A percentile compares a stretch with the other conserved stretches of the same genome.
phyloP scores from a whole-genome alignment of 2,888 invertebrate species.

The Capitulum mitella region DNA sequence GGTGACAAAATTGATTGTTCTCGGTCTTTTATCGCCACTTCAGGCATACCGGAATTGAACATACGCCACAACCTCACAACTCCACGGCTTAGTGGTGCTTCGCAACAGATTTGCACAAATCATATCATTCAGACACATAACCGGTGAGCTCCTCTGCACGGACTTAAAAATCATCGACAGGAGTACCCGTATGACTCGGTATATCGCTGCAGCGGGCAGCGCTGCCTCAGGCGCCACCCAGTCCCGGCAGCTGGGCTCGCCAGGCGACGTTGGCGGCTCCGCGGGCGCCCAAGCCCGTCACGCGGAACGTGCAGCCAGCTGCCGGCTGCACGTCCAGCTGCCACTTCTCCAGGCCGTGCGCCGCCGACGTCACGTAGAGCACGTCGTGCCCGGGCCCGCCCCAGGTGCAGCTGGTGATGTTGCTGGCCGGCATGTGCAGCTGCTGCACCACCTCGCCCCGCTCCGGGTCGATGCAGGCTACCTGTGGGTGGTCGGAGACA shows the following conservation, averaged over 20 bases:
- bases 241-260: neutral
- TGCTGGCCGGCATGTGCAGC: neutral
- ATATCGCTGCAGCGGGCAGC: too few relatives aligned
- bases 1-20: too few relatives aligned
- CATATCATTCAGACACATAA: too few relatives aligned
- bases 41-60: too few relatives aligned
- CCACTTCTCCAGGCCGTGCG: neutral
- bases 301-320: slow-evolving; percentile 42
- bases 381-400: neutral
- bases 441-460: neutral
- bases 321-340: slow-evolving; percentile 36
- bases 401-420: neutral
- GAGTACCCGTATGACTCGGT: too few relatives aligned
- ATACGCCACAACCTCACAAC: too few relatives aligned
- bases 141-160: too few relatives aligned
- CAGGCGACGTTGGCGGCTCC: slow-evolving; percentile 36
- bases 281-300: slow-evolving; percentile 41
- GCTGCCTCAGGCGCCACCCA: too few relatives aligned
- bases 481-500: neutral
- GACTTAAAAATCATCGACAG: too few relatives aligned
- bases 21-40: too few relatives aligned
- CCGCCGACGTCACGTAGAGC: neutral
- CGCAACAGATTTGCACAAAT: too few relatives aligned
- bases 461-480: neutral
- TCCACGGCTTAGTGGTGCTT: too few relatives aligned